Evolutionary conservation across 2,113 vertebrate genomes (phyloP).

Genomic region (Egretta garzetta): DNA sequence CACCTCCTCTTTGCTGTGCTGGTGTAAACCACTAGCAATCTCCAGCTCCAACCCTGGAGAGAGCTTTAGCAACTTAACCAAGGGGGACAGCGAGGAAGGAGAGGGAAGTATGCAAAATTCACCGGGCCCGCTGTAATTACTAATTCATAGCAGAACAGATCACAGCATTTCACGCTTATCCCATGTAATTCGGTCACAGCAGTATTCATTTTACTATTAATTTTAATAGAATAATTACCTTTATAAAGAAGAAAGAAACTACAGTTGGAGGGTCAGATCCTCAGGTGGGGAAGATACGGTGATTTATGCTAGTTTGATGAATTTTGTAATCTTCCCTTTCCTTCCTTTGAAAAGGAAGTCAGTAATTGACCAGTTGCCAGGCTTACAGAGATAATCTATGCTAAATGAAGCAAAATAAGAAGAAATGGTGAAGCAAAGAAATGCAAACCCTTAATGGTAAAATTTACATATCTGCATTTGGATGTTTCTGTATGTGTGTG

Average conservation of each 20-base stretch:
- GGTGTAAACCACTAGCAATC: not conserved
- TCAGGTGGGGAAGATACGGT: conserved; percentile 43
- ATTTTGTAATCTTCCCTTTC: not conserved
- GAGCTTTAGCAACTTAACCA: not conserved
- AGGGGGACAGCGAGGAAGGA: not conserved
- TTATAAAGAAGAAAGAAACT: conserved; percentile 38
- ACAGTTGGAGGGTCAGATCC: conserved; percentile 30
- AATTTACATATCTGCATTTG: not conserved
- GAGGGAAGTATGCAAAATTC: conserved; percentile 16
- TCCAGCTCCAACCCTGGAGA: not conserved
- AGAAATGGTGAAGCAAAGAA: not conserved
- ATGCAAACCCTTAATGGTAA: not conserved
- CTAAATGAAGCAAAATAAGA: conserved; percentile 32
- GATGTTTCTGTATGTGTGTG: not conserved
- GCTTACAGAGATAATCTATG: not conserved
- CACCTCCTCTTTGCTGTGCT: not conserved
- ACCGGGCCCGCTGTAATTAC: not conserved
- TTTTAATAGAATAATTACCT: conserved; percentile 68
- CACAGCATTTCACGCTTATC: conserved; percentile 52
- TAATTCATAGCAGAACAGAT: conserved; percentile 43
- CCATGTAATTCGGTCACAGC: conserved; percentile 53
- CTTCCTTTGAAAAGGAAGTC: not conserved
- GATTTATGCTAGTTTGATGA: conserved; percentile 32
- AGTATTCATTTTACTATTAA: conserved; percentile 36
- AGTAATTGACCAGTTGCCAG: conserved; percentile 23